Evolutionary conservation across 2,113 vertebrate species (phyloP).

Genomic region (Oreotrochilus melanogaster): DNA sequence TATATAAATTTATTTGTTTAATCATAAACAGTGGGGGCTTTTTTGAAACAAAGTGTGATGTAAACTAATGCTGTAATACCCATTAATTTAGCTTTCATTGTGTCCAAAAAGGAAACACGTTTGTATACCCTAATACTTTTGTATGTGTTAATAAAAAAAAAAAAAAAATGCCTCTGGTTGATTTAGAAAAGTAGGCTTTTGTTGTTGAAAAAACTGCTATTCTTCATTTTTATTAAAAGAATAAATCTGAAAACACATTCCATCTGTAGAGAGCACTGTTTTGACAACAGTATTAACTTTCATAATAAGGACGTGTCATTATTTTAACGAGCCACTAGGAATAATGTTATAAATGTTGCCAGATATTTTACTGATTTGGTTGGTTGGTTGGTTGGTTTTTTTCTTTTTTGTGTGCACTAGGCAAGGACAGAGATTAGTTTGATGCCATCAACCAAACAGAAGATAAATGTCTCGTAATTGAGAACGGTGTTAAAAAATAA

Average conservation of each 20-base stretch:
- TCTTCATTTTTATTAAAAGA: neutral
- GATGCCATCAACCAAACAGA: neutral
- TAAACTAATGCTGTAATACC: conserved; percentile 66
- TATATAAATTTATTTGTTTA: conserved; percentile 61
- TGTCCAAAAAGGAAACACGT: conserved; percentile 63
- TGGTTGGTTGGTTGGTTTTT: neutral
- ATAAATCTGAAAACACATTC: neutral
- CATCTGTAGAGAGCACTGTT: neutral
- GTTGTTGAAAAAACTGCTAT: neutral
- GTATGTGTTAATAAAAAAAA: conserved; percentile 84
- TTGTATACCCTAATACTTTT: conserved; percentile 81
- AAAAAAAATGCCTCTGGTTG: conserved; percentile 39
- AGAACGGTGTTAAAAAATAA: neutral
- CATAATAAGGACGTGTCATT: neutral
- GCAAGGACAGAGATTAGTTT: neutral
- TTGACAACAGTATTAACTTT: neutral
- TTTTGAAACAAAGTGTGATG: conserved; percentile 60
- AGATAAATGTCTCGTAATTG: neutral
- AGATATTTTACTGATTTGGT: conserved; percentile 10
- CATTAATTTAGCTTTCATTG: conserved; percentile 63
- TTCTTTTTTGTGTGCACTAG: neutral
- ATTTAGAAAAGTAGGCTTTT: conserved; percentile 47
- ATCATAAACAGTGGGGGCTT: conserved; percentile 25
- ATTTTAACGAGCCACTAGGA: neutral
- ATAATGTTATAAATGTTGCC: conserved; percentile 3